Base-by-base conservation (phyloP, 2,888 invertebrate species). In the Hydroisotoma schaefferi region DNA sequence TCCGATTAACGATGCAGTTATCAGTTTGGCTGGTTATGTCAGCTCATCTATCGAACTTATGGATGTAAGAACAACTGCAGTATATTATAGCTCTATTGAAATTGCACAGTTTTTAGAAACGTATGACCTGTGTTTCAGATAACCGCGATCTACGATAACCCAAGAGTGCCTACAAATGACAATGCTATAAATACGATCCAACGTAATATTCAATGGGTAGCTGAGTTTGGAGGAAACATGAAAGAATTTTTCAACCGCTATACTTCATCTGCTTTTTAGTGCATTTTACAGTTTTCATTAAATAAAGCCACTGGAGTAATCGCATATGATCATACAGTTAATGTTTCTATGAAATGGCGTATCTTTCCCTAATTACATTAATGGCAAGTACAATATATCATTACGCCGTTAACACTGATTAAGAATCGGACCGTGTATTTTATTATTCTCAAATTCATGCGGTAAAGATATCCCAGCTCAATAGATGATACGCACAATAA, bases 181-280 rank as follows among this genome's bases (percentile, higher is more conserved):
- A 8, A 22, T 1, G 27, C 54, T 15, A 10, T 65, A 5, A 38
- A 2, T n/a, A 59, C 48, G 2, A 59, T 68, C 20, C 43, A 55
- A 10, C 4, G 15, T 3, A 68, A 68, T 28, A 61, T 68, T 57
- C 57, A 22, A 6, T 68, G 67, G 67, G 60, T 63, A 28, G 23
- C 23, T n/a, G 61, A 65, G 1, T 65, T 55, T 40, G 61, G 37
- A 23, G 22, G 22, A 18, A 23, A 40, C n/a, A 15, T 40, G 40
- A 5, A 15, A 4, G 40, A 5, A 10, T 40, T 40, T 15, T 15
- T 40, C n/a, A 40, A 20, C n/a, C 15, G 20, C 40, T 40, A 40
- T 5, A 15, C 33, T 33, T 33, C 15, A 33, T 33, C 33, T 33
- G 15, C 33, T 33, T 10, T 33, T 10, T 33, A 10, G 33, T 10